These are phyloP conservation scores for Metacarcinus magister DNA, from an alignment of 2,888 invertebrate genomes.

Conservation along the genomic window DNA sequence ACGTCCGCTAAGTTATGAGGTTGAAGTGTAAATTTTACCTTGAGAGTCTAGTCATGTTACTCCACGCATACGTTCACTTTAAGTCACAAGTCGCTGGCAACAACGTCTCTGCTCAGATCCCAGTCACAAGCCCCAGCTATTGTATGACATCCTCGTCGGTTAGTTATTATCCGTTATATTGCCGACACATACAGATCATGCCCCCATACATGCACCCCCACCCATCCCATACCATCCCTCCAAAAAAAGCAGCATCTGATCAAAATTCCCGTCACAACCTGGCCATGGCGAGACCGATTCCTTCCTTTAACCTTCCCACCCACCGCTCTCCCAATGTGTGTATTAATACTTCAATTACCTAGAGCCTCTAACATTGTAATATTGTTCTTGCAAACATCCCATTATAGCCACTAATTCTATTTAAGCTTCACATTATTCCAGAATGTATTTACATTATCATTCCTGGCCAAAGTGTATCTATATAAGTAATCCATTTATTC, in stretches of 20 bases:
- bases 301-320: neutral
- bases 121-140: neutral
- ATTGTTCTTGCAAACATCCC: neutral
- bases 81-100: neutral
- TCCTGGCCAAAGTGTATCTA: neutral
- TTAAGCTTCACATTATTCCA: slow-evolving; percentile 9
- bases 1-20: neutral
- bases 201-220: neutral
- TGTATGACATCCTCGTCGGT: neutral
- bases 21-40: no score
- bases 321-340: neutral
- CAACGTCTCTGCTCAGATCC: neutral
- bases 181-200: neutral
- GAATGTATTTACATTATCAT: neutral
- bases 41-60: neutral
- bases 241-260: no score
- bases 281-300: neutral
- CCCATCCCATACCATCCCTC: no score
- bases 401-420: slow-evolving; percentile 1
- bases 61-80: neutral
- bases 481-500: slow-evolving; percentile 16
- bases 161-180: neutral
- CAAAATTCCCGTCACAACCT: neutral
- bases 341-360: slow-evolving; percentile 37
- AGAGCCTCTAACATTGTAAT: neutral